Evolutionary conservation across 30 jellyfish, hydroid and myxozoan genomes (phyloP), one percentile per base, ranked within the genome.

Genomic region (Morbakka virulenta): DNA sequence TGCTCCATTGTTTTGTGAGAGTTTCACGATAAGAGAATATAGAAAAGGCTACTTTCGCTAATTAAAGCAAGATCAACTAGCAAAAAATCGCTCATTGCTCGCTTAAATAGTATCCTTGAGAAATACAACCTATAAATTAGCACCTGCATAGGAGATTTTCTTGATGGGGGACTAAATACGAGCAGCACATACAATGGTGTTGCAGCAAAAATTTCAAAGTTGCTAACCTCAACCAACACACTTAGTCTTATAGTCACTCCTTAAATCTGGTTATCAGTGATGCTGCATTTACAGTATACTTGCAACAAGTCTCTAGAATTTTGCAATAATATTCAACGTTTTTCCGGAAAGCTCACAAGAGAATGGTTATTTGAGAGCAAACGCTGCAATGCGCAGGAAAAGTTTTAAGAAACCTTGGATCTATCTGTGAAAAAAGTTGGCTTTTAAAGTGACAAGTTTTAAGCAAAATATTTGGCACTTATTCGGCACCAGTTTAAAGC

Each of bases 291-390:
- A 28, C 82, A 70, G 85, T 32, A 74, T 69, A 51, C 85, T 11
- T 3, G 85, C 77, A 74, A 74, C 74, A 57, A 50, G 62, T 34
- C 80, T 50, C 22, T 70, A 70, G 72, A 28, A 28, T 70, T 36
- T 49, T 70, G 30, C 82, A 70, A 36, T 22, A 13, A 11, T 48
- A 68, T 4, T 47, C 75, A 2, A 70, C 33, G 50, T 70, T 70
- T 70, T 70, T 70, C 47, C 47, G 72, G 47, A 36, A 70, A 70
- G 75, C 82, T 36, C 75, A 70, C 31, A 52, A 41, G 52, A 70
- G 85, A 51, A 74, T 74, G 85, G 85, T 27, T 22, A 51, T 67
- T 14, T 52, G 86, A 76, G 76, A 74, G 57, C 78, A 53, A 52
- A 32, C 65, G 79, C 74, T 74, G 64, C 76, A 26, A 74, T 22